Conservation (phyloP, 2,797 vertebrate genomes). For the Meriones psammophilus region DNA sequence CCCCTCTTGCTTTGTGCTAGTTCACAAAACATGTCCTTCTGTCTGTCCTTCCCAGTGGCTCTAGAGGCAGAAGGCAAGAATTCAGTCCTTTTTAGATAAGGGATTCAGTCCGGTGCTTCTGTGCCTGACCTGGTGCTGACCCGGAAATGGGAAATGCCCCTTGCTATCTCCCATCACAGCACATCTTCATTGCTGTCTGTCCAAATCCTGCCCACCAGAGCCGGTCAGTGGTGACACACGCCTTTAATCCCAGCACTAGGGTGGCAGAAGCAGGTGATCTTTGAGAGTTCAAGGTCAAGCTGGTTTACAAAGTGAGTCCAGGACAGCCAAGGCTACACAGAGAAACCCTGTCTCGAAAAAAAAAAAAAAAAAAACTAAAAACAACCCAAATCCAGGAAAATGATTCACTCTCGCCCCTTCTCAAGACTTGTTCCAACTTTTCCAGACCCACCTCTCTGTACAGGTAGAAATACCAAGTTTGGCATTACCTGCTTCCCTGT, state of each 20-base stretch:
- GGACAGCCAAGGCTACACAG: too few species aligned
- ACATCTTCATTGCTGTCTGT: background rate
- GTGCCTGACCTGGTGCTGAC: background rate
- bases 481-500: background rate
- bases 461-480: background rate
- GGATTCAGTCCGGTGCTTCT: background rate
- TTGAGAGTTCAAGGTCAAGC: too few species aligned
- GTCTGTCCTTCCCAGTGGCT: background rate
- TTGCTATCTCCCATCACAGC: background rate
- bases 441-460: background rate
- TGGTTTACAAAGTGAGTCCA: too few species aligned
- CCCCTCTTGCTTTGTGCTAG: background rate
- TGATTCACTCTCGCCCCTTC: background rate
- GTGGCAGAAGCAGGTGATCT: too few species aligned
- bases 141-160: background rate
- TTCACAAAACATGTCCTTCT: background rate
- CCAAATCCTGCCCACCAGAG: background rate
- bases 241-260: too few species aligned
- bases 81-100: background rate
- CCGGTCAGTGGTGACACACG: too few species aligned
- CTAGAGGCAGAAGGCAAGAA: background rate
- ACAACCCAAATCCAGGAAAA: background rate
- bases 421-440: background rate
- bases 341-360: too few species aligned
- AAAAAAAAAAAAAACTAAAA: too few species aligned